phyloP scores from a whole-genome alignment of 1,140 invertebrate genomes.

The Lepidurus couesii region DNA sequence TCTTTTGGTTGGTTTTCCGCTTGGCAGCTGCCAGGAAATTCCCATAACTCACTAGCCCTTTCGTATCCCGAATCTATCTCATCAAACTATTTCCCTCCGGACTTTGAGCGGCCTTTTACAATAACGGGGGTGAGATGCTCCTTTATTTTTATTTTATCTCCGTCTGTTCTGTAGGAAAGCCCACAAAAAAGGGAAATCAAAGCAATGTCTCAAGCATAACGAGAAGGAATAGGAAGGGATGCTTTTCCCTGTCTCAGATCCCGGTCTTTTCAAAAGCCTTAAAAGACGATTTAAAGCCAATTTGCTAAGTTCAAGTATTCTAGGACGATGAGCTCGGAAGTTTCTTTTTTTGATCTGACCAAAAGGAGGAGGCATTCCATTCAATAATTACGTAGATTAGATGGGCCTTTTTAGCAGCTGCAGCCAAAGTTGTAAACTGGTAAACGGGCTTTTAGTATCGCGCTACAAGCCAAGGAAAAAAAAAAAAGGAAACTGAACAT shows the following conservation, averaged over 20 bases:
- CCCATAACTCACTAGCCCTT: slow-evolving; percentile 13
- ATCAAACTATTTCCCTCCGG: background rate
- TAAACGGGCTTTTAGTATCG: background rate
- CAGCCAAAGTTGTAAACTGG: background rate
- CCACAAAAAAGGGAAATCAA: background rate
- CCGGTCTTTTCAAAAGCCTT: background rate
- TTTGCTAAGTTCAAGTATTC: background rate
- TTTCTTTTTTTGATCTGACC: background rate
- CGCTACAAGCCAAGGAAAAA: background rate
- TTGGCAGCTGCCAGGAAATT: slow-evolving; percentile 2
- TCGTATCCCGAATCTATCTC: slow-evolving; percentile 9
- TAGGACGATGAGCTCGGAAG: background rate
- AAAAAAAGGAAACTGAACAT: background rate
- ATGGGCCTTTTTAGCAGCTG: background rate
- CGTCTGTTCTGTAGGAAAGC: background rate
- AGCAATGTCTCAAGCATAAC: background rate
- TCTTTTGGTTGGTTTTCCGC: background rate
- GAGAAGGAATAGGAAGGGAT: background rate
- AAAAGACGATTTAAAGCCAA: slow-evolving; percentile 18
- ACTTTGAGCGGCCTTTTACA: slow-evolving; percentile 7
- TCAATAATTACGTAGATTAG: background rate
- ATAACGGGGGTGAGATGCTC: background rate
- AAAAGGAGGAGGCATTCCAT: background rate
- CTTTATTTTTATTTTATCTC: slow-evolving; percentile 16
- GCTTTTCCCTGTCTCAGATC: background rate